Conservation (phyloP, 1,140 invertebrate genomes). For the silkworm (Bombyx mori) region DNA sequence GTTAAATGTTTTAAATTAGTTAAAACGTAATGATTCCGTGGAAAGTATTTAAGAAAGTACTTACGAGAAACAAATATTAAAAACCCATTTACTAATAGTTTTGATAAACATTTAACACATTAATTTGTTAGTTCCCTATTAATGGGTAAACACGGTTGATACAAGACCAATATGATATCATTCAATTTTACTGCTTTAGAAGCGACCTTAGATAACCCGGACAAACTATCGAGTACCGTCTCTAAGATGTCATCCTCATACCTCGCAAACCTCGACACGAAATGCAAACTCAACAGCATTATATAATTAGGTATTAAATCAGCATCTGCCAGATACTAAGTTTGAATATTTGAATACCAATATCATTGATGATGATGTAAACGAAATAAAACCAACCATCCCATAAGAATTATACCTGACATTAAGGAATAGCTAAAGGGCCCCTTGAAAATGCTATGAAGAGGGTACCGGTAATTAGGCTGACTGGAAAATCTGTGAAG, state of each 20-base stretch:
- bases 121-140: slow-evolving; percentile 58
- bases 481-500: slow-evolving; percentile 34
- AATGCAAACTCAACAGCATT: too few species aligned
- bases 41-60: not conserved
- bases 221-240: slow-evolving; percentile 52
- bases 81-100: not conserved
- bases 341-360: not conserved
- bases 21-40: too few species aligned
- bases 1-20: too few species aligned
- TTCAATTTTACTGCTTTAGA: slow-evolving; percentile 68
- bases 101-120: slow-evolving; percentile 15
- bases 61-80: slow-evolving; percentile 1
- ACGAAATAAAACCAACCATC: not conserved
- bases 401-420: not conserved
- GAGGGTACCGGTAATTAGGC: slow-evolving; percentile 15
- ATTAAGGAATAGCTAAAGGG: slow-evolving; percentile 1
- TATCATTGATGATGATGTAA: not conserved
- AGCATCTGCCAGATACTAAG: not conserved
- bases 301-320: too few species aligned
- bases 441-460: not conserved
- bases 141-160: slow-evolving; percentile 58
- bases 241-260: slow-evolving; percentile 51
- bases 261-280: not conserved
- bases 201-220: slow-evolving; percentile 60
- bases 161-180: slow-evolving; percentile 61